Conservation (phyloP, 2,888 invertebrate genomes). For the Limnephilus marmoratus region DNA sequence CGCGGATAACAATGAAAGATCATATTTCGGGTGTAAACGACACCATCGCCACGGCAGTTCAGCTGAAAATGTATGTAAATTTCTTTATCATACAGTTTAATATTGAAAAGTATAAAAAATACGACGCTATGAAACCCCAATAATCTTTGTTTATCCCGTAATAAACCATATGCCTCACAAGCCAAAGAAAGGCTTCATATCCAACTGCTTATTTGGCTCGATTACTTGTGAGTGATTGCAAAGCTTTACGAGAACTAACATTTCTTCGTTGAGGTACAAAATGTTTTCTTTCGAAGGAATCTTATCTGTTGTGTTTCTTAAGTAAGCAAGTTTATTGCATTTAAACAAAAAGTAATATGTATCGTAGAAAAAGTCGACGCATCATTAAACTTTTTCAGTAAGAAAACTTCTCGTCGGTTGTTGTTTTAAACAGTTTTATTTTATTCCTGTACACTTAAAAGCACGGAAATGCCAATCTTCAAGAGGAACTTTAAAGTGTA, state of each 20-base stretch:
- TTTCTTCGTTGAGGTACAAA: background rate
- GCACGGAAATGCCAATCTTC: background rate
- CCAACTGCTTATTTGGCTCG: background rate
- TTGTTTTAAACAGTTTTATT: constrained; percentile 12
- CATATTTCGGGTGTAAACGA: background rate
- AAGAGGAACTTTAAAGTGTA: constrained; percentile 27
- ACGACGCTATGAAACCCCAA: background rate
- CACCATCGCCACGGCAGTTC: background rate
- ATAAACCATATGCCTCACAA: background rate
- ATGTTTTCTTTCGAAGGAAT: background rate
- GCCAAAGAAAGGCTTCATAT: background rate
- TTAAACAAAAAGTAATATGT: background rate
- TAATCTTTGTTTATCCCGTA: background rate
- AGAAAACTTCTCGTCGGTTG: background rate
- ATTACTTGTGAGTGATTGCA: background rate
- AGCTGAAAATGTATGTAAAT: background rate
- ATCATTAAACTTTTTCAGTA: background rate
- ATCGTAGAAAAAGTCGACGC: constrained; percentile 15
- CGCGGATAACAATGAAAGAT: constrained; percentile 19
- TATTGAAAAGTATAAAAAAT: background rate
- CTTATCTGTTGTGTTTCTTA: background rate
- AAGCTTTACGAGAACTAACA: background rate
- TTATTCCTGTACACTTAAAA: constrained; percentile 6
- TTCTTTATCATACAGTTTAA: background rate
- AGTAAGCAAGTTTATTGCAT: constrained; percentile 8